Percentiles rank a stretch among this genome's conserved stretches.
phyloP scores from a whole-genome alignment of 2,888 invertebrate species.

The Lapara coniferarum region DNA sequence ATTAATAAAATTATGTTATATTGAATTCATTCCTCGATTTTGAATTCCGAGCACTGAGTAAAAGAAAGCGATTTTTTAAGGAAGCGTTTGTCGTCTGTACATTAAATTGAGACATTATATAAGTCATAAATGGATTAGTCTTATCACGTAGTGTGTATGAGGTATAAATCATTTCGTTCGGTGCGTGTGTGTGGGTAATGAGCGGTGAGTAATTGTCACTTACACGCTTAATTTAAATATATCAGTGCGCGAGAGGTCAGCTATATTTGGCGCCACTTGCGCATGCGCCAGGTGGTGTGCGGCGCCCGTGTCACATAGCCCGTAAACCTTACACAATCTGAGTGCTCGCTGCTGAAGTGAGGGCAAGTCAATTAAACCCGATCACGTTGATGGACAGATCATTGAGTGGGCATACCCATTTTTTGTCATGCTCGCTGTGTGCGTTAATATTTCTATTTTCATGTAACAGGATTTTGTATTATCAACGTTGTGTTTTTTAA shows the following conservation, averaged over 20 bases:
- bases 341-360: conserved; percentile 40
- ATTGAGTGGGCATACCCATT: conserved; percentile 44
- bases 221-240: conserved; percentile 41
- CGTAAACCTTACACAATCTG: conserved; percentile 49
- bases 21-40: conserved; percentile 74
- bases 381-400: conserved; percentile 55
- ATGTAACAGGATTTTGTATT: not conserved
- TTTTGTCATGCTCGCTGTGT: conserved; percentile 14
- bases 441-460: conserved; percentile 14
- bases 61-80: conserved; percentile 79
- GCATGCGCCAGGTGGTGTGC: conserved; percentile 57
- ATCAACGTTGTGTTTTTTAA: not conserved
- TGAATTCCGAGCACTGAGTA: conserved; percentile 75
- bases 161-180: conserved; percentile 25
- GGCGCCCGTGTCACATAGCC: conserved; percentile 48
- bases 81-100: conserved; percentile 66
- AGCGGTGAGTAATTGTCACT: conserved; percentile 41
- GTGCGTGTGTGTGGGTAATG: conserved; percentile 15
- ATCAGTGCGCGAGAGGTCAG: conserved; percentile 42
- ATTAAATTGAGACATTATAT: conserved; percentile 57
- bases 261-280: conserved; percentile 64
- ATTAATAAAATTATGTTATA: conserved; percentile 41
- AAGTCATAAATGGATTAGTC: conserved; percentile 25
- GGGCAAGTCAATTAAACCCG: conserved; percentile 48
- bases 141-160: conserved; percentile 32